Evolutionary conservation across 1,140 invertebrate genomes (phyloP).

Genomic region (Panulirus ornatus): DNA sequence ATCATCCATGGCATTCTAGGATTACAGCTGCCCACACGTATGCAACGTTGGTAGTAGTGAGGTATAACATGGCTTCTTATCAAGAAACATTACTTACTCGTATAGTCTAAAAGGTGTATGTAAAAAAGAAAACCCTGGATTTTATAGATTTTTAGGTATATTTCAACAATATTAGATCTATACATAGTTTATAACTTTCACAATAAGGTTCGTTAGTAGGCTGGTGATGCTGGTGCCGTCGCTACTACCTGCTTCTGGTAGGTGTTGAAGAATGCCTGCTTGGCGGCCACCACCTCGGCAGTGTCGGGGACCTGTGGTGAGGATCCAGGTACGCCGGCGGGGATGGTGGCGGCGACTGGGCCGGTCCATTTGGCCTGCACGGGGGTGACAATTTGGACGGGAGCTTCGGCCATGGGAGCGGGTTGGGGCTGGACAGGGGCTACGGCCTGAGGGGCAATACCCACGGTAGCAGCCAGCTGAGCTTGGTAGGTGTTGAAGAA

Average conservation of each 20-base stretch:
- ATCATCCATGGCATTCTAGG: too few species aligned
- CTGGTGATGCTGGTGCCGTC: not conserved
- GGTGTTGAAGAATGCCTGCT: conserved; percentile 30
- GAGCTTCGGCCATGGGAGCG: not conserved
- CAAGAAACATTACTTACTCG: too few species aligned
- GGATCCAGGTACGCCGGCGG: conserved; percentile 46
- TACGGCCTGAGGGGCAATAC: not conserved
- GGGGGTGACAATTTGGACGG: not conserved
- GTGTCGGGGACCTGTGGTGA: conserved; percentile 15
- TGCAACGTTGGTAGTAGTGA: too few species aligned
- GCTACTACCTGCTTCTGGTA: conserved; percentile 53
- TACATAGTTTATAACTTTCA: too few species aligned
- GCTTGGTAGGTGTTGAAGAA: conserved; percentile 56
- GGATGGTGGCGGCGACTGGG: conserved; percentile 44
- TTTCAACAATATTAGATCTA: too few species aligned
- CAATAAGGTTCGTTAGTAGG: not conserved
- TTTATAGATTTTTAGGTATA: too few species aligned
- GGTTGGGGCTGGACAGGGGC: not conserved
- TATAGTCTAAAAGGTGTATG: too few species aligned
- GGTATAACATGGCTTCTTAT: too few species aligned
- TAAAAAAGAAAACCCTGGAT: too few species aligned
- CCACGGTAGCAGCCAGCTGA: conserved; percentile 35
- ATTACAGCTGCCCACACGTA: too few species aligned
- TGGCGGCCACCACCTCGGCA: conserved; percentile 44
- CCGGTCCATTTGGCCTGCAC: conserved; percentile 46